phyloP scores from a whole-genome alignment of 2,888 invertebrate species.

The Drosophila melanocephala region DNA sequence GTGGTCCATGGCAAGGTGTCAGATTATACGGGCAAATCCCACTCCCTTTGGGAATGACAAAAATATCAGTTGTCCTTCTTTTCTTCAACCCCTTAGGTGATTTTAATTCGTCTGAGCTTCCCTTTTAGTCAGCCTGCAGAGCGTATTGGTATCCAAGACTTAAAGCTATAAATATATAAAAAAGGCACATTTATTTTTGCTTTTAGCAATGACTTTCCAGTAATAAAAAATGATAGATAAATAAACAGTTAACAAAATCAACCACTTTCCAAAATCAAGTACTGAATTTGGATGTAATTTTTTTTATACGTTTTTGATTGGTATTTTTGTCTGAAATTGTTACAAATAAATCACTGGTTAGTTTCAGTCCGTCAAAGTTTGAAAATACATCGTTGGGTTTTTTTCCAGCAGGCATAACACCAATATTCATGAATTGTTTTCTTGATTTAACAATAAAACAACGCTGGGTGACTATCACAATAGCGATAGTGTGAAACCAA shows the following conservation, averaged over 20 bases:
- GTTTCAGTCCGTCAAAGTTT: background rate
- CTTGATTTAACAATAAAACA: conserved; percentile 8
- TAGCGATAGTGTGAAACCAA: conserved; percentile 4
- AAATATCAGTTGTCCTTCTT: background rate
- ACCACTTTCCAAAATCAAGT: background rate
- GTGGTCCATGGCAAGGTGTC: conserved; percentile 28
- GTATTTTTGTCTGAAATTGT: background rate
- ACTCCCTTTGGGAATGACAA: conserved; percentile 16
- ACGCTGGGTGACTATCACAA: conserved; percentile 3
- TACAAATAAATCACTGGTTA: background rate
- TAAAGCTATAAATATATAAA: background rate
- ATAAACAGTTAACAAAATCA: background rate
- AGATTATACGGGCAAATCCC: conserved; percentile 20
- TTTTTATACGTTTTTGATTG: background rate
- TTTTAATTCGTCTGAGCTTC: background rate
- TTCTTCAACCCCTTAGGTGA: background rate
- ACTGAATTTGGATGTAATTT: background rate
- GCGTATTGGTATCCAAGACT: background rate
- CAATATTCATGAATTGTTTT: conserved; percentile 2
- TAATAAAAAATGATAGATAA: background rate
- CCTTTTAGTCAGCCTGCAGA: background rate
- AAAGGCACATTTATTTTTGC: background rate
- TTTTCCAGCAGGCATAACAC: background rate
- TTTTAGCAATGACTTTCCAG: background rate
- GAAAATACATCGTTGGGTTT: conserved; percentile 8